Evolutionary conservation across 2,113 vertebrate species (phyloP), one percentile per base, ranked within the genome.

Genomic region (Salvator merianae): DNA sequence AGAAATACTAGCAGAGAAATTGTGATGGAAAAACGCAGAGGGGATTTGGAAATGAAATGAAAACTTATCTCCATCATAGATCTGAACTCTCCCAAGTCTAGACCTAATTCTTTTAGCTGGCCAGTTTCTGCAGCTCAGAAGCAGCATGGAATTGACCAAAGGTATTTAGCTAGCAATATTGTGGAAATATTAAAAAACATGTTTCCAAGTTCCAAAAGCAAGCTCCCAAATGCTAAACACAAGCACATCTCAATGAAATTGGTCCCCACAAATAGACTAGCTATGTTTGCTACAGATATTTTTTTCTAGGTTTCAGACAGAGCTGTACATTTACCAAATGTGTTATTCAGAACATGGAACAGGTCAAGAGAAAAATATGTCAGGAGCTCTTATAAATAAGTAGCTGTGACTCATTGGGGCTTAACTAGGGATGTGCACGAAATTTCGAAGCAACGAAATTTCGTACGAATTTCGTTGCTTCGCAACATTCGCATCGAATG

Each of bases 61-160:
- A 63, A 82, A 30, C 5, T n/a, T 7, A 34, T 63, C 77, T 68
- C 0, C 9, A 83, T 24, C 20, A 36, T 5, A 71, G 30, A 47
- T 50, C 53, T 26, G 40, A 65, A 43, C 13, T 79, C 34, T 77
- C 63, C 62, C 47, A 63, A 63, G 5, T 63, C 63, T 65, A 10
- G 74, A 66, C 22, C 40, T 79, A 3, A 34, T 91, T 63, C 74
- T 63, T 38, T 63, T 76, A 89, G 83, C 40, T 43, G 43, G 36
- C 10, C 14, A 20, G 9, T 30, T 14, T 59, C 1, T 20, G 2
- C 0, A 32, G 77, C 26, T 13, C 68, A 69, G n/a, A 38, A 86
- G 80, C 85, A 43, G 81, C 43, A 1, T 28, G 32, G 32, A 30
- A 0, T 0, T 2, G 38, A 34, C 24, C 0, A 28, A 87, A 34